Conservation (phyloP, 2,797 vertebrate genomes). For the Erpetoichthys calabaricus region DNA sequence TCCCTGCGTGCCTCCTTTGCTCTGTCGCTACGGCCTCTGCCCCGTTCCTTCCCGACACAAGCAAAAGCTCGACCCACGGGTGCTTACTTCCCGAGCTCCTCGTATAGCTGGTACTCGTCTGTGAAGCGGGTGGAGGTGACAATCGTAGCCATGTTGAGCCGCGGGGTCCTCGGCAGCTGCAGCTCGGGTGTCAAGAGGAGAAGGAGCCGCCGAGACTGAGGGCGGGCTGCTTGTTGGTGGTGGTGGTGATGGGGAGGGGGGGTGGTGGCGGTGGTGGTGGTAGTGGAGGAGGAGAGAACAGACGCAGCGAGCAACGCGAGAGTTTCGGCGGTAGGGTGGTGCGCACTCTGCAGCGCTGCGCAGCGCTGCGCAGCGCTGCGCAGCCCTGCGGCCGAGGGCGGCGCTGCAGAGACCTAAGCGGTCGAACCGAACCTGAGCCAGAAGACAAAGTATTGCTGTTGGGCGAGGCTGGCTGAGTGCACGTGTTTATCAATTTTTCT, state of each 20-base stretch:
- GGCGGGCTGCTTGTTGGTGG: constrained; percentile 17
- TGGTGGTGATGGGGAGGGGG: constrained; percentile 15
- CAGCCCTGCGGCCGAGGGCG: too few relatives aligned
- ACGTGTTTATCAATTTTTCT: too few relatives aligned
- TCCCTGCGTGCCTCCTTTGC: constrained; percentile 6
- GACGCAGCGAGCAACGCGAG: constrained; percentile 8
- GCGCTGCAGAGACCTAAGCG: too few relatives aligned
- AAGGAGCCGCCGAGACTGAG: constrained; percentile 34
- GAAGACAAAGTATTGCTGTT: too few relatives aligned
- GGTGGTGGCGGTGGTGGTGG: constrained; percentile 18
- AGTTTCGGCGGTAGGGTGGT: background rate
- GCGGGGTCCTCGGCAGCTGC: constrained; percentile 35
- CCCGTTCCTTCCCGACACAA: background rate
- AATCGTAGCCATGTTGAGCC: constrained; percentile 75
- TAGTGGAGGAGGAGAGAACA: constrained; percentile 23
- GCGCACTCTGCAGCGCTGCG: too few relatives aligned
- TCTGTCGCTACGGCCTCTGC: constrained; percentile 15
- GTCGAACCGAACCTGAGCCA: too few relatives aligned
- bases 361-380: too few relatives aligned
- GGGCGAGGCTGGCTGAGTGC: too few relatives aligned
- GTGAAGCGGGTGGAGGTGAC: constrained; percentile 87
- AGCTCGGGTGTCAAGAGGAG: constrained; percentile 44
- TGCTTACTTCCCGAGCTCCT: constrained; percentile 94
- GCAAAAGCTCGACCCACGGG: too few relatives aligned
- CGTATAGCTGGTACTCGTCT: constrained; percentile 91